Evolutionary conservation across 2,888 invertebrate species (phyloP), one percentile per base, ranked within the genome.

Genomic region (Neoascia interrupta): DNA sequence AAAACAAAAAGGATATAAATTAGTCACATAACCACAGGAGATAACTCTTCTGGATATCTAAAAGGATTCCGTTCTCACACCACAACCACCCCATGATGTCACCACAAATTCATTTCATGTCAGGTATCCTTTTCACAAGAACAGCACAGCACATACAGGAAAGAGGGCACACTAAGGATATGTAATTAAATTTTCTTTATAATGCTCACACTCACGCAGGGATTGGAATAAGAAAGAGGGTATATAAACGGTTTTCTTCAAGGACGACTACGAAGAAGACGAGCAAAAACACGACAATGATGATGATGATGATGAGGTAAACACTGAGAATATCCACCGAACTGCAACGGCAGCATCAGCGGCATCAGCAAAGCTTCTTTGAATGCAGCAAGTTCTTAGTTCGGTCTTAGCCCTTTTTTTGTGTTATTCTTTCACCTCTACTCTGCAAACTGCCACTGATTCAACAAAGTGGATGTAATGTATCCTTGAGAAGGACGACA

Each of bases 401-500:
- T 23, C 39, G 34, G 13, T 28, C 26, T 26, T 53, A 1, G 15
- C 28, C 5, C 5, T 37, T n/a, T 6, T 53, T 70, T 26, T 39
- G 16, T 19, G 1, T n/a, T n/a, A 3, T 61, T 36, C 43, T 58
- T 49, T 60, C 56, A 63, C 75, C 70, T 49, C 63, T 68, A 56
- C 47, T 63, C 26, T 15, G 8, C 51, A 49, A 13, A 66, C 74
- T 58, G 66, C 72, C 60, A 76, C 72, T 79, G 73, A 73, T 79
- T 73, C 79, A 73, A 79, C 79, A 79, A 79, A 79, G 73, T 79
- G 45, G 61, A 79, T 79, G 79, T 79, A 79, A 79, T 79, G 73
- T 73, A 79, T 79, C 73, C 79, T 68, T 68, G 56, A 61, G 61
- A 68, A 61, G 64, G 61, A 68, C 60, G 60, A 53, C 75, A 13